Base-by-base conservation (phyloP, 2,797 vertebrate species). In the Chaetodon trifasciatus region DNA sequence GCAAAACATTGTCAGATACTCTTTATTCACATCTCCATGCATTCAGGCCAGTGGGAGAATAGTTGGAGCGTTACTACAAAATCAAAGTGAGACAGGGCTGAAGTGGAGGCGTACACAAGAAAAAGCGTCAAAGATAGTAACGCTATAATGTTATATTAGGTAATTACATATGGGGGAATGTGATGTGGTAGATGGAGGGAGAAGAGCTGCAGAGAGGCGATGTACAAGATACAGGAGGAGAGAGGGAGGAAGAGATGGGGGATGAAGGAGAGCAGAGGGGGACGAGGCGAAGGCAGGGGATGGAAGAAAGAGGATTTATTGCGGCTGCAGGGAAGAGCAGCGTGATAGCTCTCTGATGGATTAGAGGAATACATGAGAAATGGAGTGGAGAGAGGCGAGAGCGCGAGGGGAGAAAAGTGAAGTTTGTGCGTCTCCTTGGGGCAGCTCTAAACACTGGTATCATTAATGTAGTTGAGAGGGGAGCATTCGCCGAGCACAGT, bases 351-450 rank as follows among this genome's bases (percentile, higher is more conserved):
- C 86, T 87, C 84, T 92, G 91, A 93, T 91, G 90, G 92, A 93
- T 94, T 92, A 93, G 87, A 90, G 83, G 78, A 88, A 90, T 71
- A 84, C 91, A 88, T 92, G 87, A 88, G 88, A 88, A 91, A 90
- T 88, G 88, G 85, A 91, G 84, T 79, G 82, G 60, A 76, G 88
- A 80, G 57, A 60, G 67, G 81, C 72, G 85, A 79, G 81, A 52
- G 74, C 9, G 47, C 2, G 35, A 63, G 65, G 79, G 74, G 78
- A 85, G 79, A 82, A 81, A 86, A 87, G 87, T 82, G 85, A 91
- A 89, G 91, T 91, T 91, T 91, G 86, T 69, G 86, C 52, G 56
- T 88, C 84, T 91, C 89, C 90, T 93, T 70, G 75, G 89, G 91
- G 90, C 91, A 85, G 79, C 83, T 84, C 82, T 79, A 88, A 93